Percentiles rank a stretch among this genome's conserved stretches.
phyloP scores from a whole-genome alignment of 2,888 invertebrate species.

The Lysandra bellargus region DNA sequence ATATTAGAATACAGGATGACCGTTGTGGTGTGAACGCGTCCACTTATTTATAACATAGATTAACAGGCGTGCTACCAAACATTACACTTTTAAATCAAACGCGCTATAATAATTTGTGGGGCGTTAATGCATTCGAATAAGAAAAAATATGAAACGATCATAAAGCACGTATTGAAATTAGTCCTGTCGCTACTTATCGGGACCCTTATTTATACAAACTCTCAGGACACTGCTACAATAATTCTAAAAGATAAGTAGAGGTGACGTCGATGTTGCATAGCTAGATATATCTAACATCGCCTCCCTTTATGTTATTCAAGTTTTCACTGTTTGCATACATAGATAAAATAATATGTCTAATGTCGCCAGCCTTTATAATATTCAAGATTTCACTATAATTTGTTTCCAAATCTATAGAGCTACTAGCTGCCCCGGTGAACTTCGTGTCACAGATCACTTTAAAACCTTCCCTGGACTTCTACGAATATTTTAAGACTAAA shows the following conservation, averaged over 20 bases:
- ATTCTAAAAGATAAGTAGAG: constrained; percentile 29
- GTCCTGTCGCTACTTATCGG: constrained; percentile 43
- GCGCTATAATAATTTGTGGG: constrained; percentile 28
- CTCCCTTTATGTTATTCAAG: no score
- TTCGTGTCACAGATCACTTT: no score
- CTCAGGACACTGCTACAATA: constrained; percentile 28
- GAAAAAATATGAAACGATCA: constrained; percentile 36
- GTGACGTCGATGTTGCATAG: neutral
- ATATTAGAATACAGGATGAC: neutral
- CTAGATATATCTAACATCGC: neutral
- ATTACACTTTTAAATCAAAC: constrained; percentile 29
- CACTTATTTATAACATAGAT: constrained; percentile 15
- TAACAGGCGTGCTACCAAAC: constrained; percentile 11
- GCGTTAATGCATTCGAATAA: constrained; percentile 42
- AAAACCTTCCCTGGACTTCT: no score
- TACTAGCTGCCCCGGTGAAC: no score
- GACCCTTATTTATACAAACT: constrained; percentile 41
- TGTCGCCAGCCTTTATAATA: no score
- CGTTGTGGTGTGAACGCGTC: neutral
- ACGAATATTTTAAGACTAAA: no score
- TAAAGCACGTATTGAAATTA: constrained; percentile 45
- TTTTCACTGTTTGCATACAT: no score
- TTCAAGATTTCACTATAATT: no score
- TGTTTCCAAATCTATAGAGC: no score
- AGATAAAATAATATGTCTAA: neutral